phyloP scores from a whole-genome alignment of 2,113 vertebrate genomes.

The Pelecanus crispus region DNA sequence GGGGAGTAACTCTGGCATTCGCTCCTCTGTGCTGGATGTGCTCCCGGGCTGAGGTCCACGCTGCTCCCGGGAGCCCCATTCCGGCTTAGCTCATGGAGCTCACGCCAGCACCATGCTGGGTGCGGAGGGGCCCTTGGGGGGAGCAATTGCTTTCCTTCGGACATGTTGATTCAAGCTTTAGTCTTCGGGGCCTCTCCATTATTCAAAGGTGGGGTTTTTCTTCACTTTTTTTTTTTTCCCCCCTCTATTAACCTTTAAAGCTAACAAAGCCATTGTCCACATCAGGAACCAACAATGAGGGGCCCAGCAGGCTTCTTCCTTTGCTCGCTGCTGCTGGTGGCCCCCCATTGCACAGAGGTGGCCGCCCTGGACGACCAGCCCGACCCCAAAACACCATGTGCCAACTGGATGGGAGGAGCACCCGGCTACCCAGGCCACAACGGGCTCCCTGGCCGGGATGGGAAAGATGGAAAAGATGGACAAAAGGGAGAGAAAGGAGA shows the following conservation, averaged over 20 bases:
- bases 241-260: neutral
- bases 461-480: conserved; percentile 76
- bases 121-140: neutral
- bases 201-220: neutral
- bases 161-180: neutral
- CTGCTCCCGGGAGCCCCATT: neutral
- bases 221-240: neutral
- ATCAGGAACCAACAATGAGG: conserved; percentile 50
- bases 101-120: neutral
- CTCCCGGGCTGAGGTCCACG: neutral
- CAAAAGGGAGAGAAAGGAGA: conserved; percentile 80
- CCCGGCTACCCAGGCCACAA: conserved; percentile 81
- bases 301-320: conserved; percentile 14
- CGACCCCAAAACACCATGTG: conserved; percentile 60
- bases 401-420: conserved; percentile 80
- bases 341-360: neutral
- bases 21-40: neutral
- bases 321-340: conserved; percentile 30
- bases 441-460: conserved; percentile 76
- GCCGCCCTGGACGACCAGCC: neutral
- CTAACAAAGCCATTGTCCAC: neutral
- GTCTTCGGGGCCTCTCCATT: neutral
- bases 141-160: neutral
- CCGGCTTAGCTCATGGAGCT: neutral
- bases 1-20: too few relatives aligned